A percentile compares a stretch with the other conserved stretches of the same genome.
These are phyloP conservation scores for Agrilus planipennis DNA, from an alignment of 1,140 invertebrate species.

Conservation along the genomic window DNA sequence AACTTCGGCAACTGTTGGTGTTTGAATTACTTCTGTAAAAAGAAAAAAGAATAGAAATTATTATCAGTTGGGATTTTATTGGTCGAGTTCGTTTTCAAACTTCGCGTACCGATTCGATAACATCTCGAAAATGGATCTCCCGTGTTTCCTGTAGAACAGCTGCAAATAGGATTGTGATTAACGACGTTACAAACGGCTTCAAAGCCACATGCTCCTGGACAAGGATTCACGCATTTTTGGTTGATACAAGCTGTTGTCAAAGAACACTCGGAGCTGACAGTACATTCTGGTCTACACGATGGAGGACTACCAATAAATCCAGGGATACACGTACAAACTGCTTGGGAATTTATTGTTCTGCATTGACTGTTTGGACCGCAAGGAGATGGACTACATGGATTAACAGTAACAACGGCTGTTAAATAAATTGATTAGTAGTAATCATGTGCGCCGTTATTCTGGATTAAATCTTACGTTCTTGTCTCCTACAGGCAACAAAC, in stretches of 20 bases:
- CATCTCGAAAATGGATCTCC: constrained; percentile 57
- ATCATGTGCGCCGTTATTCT: background rate
- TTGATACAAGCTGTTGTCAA: constrained; percentile 54
- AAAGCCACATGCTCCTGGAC: constrained; percentile 50
- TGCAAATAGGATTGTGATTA: constrained; percentile 67
- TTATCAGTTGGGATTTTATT: background rate
- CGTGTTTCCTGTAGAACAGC: constrained; percentile 50
- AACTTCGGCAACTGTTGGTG: constrained; percentile 20
- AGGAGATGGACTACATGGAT: constrained; percentile 54
- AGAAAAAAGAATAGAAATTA: background rate
- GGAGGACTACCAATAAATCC: constrained; percentile 51
- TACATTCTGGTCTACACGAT: constrained; percentile 52
- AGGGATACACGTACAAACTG: constrained; percentile 52
- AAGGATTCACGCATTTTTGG: constrained; percentile 55
- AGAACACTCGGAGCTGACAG: constrained; percentile 53
- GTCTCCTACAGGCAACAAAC: constrained; percentile 42
- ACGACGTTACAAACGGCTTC: constrained; percentile 53
- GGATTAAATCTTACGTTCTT: constrained; percentile 3
- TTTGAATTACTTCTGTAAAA: background rate
- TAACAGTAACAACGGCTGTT: constrained; percentile 32
- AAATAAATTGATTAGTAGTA: constrained; percentile 16
- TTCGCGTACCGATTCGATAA: constrained; percentile 27
- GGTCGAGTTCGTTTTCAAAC: too few relatives aligned
- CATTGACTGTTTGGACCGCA: constrained; percentile 55
- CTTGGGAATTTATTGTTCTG: constrained; percentile 44